Evolutionary conservation across 2,113 vertebrate species (phyloP).

Genomic region (Prionailurus bengalensis): DNA sequence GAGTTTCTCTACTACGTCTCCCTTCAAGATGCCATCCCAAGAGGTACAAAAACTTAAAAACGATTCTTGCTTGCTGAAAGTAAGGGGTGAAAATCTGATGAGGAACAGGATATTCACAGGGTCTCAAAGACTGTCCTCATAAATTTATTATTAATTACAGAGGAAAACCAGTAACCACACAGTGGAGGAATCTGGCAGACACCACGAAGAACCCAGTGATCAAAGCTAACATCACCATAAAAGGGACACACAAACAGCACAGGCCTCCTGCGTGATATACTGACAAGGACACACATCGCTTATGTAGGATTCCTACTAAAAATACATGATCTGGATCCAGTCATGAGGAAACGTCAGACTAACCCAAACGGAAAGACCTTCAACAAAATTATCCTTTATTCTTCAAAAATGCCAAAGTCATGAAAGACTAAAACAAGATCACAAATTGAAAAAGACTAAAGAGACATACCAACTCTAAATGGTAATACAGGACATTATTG

Average conservation of each 20-base stretch:
- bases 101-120: background rate
- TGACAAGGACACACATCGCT: background rate
- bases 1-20: background rate
- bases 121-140: background rate
- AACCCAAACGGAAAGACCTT: background rate
- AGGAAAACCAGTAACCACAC: background rate
- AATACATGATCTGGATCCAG: background rate
- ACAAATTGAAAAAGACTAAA: background rate
- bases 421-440: slow-evolving; percentile 16
- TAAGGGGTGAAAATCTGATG: background rate
- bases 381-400: background rate
- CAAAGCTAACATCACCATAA: background rate
- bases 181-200: background rate
- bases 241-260: background rate
- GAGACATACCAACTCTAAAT: background rate
- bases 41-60: background rate
- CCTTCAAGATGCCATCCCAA: background rate
- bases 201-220: background rate
- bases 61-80: background rate
- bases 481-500: background rate
- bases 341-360: background rate
- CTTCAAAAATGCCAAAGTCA: background rate
- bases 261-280: background rate
- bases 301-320: background rate
- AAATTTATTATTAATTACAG: background rate